Percentiles rank a stretch among this genome's conserved stretches.
phyloP scores from a whole-genome alignment of 2,888 invertebrate genomes.

The Melanostoma scalare region DNA sequence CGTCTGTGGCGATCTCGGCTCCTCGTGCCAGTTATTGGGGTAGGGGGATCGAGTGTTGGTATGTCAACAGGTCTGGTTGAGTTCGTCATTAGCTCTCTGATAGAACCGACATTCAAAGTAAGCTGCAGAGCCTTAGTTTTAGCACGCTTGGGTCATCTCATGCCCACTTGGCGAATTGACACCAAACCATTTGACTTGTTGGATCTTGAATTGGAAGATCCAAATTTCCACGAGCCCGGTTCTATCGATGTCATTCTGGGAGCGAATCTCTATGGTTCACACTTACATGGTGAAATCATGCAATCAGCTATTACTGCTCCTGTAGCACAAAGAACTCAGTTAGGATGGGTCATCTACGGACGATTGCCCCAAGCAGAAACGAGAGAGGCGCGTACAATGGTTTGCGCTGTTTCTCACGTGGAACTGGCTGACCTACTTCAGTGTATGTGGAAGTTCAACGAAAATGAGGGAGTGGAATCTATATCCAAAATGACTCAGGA shows the following conservation, averaged over 20 bases:
- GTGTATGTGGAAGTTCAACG: slow-evolving; percentile 54
- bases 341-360: slow-evolving; percentile 23
- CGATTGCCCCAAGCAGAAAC: slow-evolving; percentile 8
- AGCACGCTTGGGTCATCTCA: slow-evolving; percentile 33
- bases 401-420: slow-evolving; percentile 13
- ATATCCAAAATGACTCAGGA: slow-evolving; percentile 25
- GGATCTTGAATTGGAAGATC: slow-evolving; percentile 37
- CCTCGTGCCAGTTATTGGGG: slow-evolving; percentile 37
- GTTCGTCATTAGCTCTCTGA: neutral
- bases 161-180: slow-evolving; percentile 10
- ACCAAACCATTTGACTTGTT: slow-evolving; percentile 27
- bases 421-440: slow-evolving; percentile 36
- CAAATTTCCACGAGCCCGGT: slow-evolving; percentile 42
- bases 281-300: slow-evolving; percentile 37
- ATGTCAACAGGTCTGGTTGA: slow-evolving; percentile 43
- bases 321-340: slow-evolving; percentile 16
- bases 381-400: neutral
- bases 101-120: slow-evolving; percentile 46
- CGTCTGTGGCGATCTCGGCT: slow-evolving; percentile 28
- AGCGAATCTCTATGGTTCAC: slow-evolving; percentile 29
- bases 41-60: slow-evolving; percentile 34
- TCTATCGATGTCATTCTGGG: slow-evolving; percentile 48
- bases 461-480: slow-evolving; percentile 17
- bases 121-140: slow-evolving; percentile 38
- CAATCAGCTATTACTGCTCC: slow-evolving; percentile 3